Conservation (phyloP, 2,113 vertebrate genomes). For the Cochlearius cochlearius region DNA sequence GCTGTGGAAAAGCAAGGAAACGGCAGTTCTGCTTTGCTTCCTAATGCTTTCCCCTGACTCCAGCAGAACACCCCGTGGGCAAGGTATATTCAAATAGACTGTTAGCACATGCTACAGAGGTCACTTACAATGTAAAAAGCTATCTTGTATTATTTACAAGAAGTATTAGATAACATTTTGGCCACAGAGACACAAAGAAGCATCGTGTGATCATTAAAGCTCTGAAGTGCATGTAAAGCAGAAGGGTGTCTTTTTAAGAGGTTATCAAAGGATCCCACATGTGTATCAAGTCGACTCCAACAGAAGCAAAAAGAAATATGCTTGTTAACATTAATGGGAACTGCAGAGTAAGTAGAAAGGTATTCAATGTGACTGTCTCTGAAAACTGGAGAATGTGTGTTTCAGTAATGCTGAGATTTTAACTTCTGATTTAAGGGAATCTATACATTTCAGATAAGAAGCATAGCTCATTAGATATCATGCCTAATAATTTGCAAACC, state of each 20-base stretch:
- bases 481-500: neutral
- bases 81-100: neutral
- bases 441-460: neutral
- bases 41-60: neutral
- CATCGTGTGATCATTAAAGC: neutral
- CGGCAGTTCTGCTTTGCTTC: neutral
- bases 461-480: neutral
- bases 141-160: constrained; percentile 50
- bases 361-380: neutral
- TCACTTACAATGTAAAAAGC: neutral
- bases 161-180: constrained; percentile 17
- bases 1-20: neutral
- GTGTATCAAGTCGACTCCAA: neutral
- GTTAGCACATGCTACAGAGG: neutral
- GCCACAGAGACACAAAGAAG: neutral
- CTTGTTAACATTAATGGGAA: neutral
- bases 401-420: neutral
- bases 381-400: neutral
- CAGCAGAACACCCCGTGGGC: neutral
- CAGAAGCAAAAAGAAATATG: neutral
- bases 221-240: constrained; percentile 28
- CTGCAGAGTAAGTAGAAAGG: neutral
- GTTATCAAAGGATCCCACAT: constrained; percentile 44
- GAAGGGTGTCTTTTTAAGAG: constrained; percentile 36
- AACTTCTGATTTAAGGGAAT: neutral